These are phyloP conservation scores for Drosophila burlai DNA, from an alignment of 1,140 invertebrate species.

Conservation along the genomic window DNA sequence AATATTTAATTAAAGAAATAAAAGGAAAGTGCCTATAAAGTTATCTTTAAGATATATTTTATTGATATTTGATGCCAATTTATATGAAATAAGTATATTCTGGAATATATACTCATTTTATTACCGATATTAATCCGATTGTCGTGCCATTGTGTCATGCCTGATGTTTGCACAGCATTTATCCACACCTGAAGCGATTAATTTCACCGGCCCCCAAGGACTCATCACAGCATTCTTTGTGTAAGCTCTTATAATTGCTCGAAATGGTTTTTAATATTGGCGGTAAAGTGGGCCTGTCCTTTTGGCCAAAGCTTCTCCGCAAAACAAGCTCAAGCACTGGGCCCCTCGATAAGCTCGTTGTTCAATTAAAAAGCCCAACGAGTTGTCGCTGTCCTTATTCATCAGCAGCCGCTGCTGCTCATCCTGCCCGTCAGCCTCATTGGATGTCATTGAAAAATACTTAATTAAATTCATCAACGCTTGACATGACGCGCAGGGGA, in stretches of 20 bases:
- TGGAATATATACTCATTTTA: not conserved
- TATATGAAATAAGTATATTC: no score
- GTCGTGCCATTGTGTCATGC: not conserved
- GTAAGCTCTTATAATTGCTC: not conserved
- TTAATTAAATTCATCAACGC: conserved; percentile 83
- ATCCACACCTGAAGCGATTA: conserved; percentile 13
- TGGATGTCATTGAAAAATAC: conserved; percentile 79
- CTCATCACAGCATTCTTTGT: not conserved
- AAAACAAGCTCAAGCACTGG: conserved; percentile 15
- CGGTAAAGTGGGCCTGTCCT: not conserved
- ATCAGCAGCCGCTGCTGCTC: conserved; percentile 4
- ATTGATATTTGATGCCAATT: not conserved
- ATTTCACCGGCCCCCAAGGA: not conserved
- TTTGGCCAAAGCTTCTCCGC: not conserved
- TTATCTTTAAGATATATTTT: not conserved
- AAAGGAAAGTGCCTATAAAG: rapidly evolving
- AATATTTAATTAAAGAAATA: not conserved
- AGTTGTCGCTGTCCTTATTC: conserved; percentile 31
- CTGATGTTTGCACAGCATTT: not conserved
- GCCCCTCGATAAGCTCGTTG: conserved; percentile 34
- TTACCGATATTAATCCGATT: not conserved
- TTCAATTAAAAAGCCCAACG: conserved; percentile 68
- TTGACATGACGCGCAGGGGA: conserved; percentile 66
- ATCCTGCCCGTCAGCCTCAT: conserved; percentile 32
- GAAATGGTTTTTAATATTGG: conserved; percentile 11